These are phyloP conservation scores for Enteromius treurensis DNA, from an alignment of 2,797 vertebrate species.

Conservation along the genomic window DNA sequence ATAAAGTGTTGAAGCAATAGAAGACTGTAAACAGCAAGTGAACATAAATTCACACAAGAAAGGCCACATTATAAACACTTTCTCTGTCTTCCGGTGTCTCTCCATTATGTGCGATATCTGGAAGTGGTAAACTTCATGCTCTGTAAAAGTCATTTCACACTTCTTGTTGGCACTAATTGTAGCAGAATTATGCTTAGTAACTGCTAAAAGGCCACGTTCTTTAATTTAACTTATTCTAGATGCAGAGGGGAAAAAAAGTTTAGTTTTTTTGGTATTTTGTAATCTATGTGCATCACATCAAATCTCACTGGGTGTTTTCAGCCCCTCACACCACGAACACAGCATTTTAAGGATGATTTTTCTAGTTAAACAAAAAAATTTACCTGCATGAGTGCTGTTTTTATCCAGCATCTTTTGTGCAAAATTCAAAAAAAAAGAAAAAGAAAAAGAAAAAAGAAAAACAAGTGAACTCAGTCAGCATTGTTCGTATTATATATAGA, in stretches of 20 bases:
- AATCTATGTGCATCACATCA: background rate
- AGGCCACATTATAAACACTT: background rate
- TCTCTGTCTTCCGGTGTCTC: slow-evolving; percentile 34
- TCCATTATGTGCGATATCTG: background rate
- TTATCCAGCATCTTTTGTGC: background rate
- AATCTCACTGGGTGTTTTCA: background rate
- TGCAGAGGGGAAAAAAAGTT: background rate
- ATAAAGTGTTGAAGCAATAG: slow-evolving; percentile 20
- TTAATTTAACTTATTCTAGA: slow-evolving; percentile 19
- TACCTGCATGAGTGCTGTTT: background rate
- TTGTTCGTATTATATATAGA: background rate
- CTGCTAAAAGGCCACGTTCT: slow-evolving; percentile 28
- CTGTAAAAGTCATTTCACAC: slow-evolving; percentile 25
- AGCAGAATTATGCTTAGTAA: slow-evolving; percentile 2
- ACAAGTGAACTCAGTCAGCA: background rate
- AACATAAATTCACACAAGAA: slow-evolving; percentile 33
- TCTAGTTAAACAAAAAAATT: background rate
- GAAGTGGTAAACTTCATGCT: slow-evolving; percentile 9
- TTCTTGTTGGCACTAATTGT: slow-evolving; percentile 12
- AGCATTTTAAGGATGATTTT: too few species aligned
- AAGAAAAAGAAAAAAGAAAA: background rate
- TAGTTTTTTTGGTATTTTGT: background rate
- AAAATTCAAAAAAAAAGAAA: background rate
- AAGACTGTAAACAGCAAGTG: slow-evolving; percentile 11
- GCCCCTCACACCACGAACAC: background rate